phyloP scores from a whole-genome alignment of 2,113 vertebrate genomes.

The Alligator mississippiensis region DNA sequence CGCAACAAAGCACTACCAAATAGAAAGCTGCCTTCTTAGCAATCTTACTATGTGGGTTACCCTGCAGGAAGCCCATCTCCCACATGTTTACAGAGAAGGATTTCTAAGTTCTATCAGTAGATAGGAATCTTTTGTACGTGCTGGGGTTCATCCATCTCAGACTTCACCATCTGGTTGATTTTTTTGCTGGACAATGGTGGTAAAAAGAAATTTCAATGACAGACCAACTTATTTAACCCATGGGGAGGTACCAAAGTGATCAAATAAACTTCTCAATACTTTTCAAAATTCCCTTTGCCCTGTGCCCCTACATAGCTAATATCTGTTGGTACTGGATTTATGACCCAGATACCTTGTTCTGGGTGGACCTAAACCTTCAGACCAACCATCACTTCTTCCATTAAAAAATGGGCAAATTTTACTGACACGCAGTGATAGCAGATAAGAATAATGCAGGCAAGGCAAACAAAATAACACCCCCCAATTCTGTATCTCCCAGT shows the following conservation, averaged over 20 bases:
- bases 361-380: constrained; percentile 20
- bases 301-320: background rate
- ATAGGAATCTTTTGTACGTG: background rate
- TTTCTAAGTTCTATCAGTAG: background rate
- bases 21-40: background rate
- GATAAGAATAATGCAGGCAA: too few species aligned
- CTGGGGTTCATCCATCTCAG: background rate
- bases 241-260: background rate
- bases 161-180: background rate
- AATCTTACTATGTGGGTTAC: background rate
- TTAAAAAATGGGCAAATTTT: too few species aligned
- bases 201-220: background rate
- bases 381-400: too few species aligned
- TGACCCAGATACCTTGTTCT: too few species aligned
- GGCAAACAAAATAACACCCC: too few species aligned
- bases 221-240: background rate
- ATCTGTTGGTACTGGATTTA: too few species aligned
- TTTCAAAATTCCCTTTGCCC: background rate
- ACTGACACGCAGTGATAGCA: too few species aligned
- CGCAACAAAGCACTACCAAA: background rate
- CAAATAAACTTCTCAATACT: background rate
- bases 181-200: background rate
- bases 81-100: background rate
- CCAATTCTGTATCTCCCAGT: too few species aligned
- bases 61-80: background rate